phyloP scores from a whole-genome alignment of 2,797 vertebrate species.

The Hippocampus kuda region DNA sequence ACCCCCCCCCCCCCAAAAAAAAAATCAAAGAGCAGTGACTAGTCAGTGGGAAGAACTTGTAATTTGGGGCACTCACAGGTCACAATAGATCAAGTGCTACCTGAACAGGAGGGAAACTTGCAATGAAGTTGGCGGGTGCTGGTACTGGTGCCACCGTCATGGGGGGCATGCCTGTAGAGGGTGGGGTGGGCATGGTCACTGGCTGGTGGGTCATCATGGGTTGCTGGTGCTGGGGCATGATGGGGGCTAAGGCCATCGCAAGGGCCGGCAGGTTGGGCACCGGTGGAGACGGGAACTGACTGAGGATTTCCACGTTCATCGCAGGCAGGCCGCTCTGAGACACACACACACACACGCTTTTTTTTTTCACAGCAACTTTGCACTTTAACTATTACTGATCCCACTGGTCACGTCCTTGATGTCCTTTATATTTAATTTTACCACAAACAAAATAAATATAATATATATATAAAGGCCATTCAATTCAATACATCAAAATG shows the following conservation, averaged over 20 bases:
- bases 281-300: constrained; percentile 86
- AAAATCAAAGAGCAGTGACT: too few relatives aligned
- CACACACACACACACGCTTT: neutral
- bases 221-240: constrained; percentile 69
- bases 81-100: constrained; percentile 17
- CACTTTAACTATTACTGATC: neutral
- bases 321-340: constrained; percentile 84
- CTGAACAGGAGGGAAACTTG: constrained; percentile 59
- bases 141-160: constrained; percentile 49
- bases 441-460: neutral
- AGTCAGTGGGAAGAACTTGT: neutral
- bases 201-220: constrained; percentile 70
- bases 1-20: too few relatives aligned
- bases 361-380: too few relatives aligned
- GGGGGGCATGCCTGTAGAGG: constrained; percentile 69
- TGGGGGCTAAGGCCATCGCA: constrained; percentile 72
- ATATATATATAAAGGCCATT: neutral
- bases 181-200: constrained; percentile 63
- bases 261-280: constrained; percentile 82
- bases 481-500: neutral
- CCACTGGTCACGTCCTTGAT: neutral
- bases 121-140: constrained; percentile 62
- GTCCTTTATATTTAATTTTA: neutral
- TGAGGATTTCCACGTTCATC: constrained; percentile 84
- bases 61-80: neutral